These are phyloP conservation scores for Micromussa lordhowensis DNA, from an alignment of 92 coral and sea anemone genomes.

Conservation along the genomic window DNA sequence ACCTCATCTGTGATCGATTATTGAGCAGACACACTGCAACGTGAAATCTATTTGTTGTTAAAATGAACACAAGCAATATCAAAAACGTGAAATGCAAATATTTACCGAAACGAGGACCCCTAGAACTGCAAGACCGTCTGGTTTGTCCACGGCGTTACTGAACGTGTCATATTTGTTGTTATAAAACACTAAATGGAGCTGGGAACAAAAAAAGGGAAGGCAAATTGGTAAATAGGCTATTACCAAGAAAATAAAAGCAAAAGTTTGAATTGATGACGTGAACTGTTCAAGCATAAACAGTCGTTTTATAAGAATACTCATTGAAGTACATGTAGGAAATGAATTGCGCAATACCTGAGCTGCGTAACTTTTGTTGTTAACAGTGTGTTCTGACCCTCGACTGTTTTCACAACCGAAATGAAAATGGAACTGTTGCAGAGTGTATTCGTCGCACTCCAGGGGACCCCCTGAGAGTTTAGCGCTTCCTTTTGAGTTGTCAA, in stretches of 20 bases:
- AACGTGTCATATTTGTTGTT: conserved; percentile 56
- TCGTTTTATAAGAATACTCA: not conserved
- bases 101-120: conserved; percentile 69
- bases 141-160: conserved; percentile 1
- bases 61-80: not conserved
- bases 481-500: conserved; percentile 56
- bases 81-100: not conserved
- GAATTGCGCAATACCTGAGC: conserved; percentile 62
- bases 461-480: conserved; percentile 54
- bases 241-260: not conserved
- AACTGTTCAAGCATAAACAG: not conserved
- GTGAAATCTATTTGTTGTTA: not conserved
- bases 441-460: conserved; percentile 20
- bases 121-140: conserved; percentile 77
- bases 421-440: conserved; percentile 46
- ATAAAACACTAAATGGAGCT: conserved; percentile 74
- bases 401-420: conserved; percentile 66
- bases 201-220: not conserved
- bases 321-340: too few species aligned
- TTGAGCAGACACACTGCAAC: not conserved
- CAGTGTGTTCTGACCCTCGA: conserved; percentile 73
- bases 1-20: too few species aligned
- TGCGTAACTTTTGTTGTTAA: conserved; percentile 61
- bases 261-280: too few species aligned
- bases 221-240: not conserved